These are phyloP conservation scores for Asteroscopus sphinx DNA, from an alignment of 2,888 invertebrate species.

Conservation along the genomic window DNA sequence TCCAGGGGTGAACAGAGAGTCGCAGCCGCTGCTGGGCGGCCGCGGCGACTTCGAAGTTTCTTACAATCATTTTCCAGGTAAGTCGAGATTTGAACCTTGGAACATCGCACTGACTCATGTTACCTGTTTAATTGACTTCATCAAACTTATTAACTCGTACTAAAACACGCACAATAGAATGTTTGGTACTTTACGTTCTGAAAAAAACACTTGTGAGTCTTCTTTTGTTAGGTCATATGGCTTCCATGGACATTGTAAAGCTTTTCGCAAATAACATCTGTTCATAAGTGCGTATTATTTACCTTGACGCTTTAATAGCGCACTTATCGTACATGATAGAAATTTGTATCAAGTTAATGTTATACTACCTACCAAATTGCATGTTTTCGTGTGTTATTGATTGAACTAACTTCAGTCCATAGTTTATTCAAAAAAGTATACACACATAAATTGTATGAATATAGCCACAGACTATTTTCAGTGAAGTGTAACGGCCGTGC, in stretches of 20 bases:
- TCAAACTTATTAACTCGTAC: constrained; percentile 54
- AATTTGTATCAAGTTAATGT: constrained; percentile 56
- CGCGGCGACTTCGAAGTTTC: constrained; percentile 93
- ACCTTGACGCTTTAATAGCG: constrained; percentile 63
- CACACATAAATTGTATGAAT: constrained; percentile 72
- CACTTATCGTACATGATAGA: constrained; percentile 49
- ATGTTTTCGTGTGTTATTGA: constrained; percentile 61
- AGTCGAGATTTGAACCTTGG: constrained; percentile 51
- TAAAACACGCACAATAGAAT: constrained; percentile 39
- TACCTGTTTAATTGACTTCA: constrained; percentile 54
- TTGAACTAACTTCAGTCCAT: constrained; percentile 75
- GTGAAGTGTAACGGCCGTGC: constrained; percentile 74
- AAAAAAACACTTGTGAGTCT: constrained; percentile 67
- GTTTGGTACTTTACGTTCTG: constrained; percentile 25
- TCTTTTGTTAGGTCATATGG: constrained; percentile 64
- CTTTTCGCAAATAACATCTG: constrained; percentile 54
- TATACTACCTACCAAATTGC: constrained; percentile 51
- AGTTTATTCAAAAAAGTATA: constrained; percentile 64
- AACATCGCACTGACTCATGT: constrained; percentile 62
- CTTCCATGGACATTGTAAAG: constrained; percentile 60
- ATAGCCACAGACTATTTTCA: constrained; percentile 80
- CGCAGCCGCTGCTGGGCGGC: constrained; percentile 97
- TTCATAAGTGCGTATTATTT: constrained; percentile 60
- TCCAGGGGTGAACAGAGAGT: constrained; percentile 96
- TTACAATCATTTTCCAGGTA: constrained; percentile 97